Evolutionary conservation across 2,888 invertebrate genomes (phyloP).

Genomic region (Dastarcus helophoroides): DNA sequence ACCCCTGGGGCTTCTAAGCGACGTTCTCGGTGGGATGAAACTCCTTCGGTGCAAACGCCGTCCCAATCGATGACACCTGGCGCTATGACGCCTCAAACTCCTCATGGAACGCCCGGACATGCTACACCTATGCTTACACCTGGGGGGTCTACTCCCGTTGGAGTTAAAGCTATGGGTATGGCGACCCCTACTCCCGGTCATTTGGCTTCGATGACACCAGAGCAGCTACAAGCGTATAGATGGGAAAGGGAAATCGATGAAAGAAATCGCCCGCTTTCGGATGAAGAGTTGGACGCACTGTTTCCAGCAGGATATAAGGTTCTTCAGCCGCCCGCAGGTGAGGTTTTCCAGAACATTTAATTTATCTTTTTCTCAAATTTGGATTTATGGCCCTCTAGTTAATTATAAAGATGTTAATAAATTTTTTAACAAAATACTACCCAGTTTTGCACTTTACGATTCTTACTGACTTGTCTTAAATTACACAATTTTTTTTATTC

Average conservation of each 20-base stretch:
- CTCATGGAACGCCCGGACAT: constrained; percentile 59
- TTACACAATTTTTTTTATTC: too few relatives aligned
- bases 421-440: too few relatives aligned
- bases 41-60: constrained; percentile 65
- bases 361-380: too few relatives aligned
- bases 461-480: too few relatives aligned
- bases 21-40: constrained; percentile 97
- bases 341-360: constrained; percentile 22
- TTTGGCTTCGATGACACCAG: constrained; percentile 96
- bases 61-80: constrained; percentile 43
- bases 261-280: constrained; percentile 88
- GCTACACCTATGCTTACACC: constrained; percentile 61
- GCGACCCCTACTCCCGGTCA: constrained; percentile 96
- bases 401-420: too few relatives aligned
- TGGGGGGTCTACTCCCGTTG: constrained; percentile 75
- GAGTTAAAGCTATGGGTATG: constrained; percentile 95
- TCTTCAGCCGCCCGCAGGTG: constrained; percentile 88
- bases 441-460: too few relatives aligned
- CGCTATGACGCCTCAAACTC: constrained; percentile 52
- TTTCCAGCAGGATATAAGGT: constrained; percentile 75
- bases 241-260: constrained; percentile 99
- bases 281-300: constrained; percentile 94
- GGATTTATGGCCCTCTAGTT: too few relatives aligned
- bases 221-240: constrained; percentile 93
- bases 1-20: constrained; percentile 92